phyloP scores from a whole-genome alignment of 2,113 vertebrate species.

The Bubalus kerabau region DNA sequence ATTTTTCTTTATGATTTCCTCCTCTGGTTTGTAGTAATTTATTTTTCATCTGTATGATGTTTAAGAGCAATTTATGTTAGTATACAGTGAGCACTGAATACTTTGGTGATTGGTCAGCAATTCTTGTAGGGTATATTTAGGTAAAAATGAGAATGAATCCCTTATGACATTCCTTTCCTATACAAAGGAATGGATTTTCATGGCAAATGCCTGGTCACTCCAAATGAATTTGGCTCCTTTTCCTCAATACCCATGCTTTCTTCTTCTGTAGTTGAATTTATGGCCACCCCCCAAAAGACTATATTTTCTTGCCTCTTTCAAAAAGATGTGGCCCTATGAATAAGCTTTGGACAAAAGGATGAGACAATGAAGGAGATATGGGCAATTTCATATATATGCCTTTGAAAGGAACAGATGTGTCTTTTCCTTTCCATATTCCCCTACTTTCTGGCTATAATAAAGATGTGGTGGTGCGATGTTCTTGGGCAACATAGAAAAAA shows the following conservation, averaged over 20 bases:
- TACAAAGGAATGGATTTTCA: background rate
- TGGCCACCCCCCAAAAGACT: background rate
- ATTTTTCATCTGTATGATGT: background rate
- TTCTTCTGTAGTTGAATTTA: background rate
- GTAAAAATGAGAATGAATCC: background rate
- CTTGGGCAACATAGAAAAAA: background rate
- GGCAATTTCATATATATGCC: background rate
- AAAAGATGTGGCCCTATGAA: background rate
- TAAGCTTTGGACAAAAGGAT: background rate
- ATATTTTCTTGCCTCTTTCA: background rate
- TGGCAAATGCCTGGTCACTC: background rate
- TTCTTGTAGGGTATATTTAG: background rate
- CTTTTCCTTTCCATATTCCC: background rate
- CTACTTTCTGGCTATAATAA: background rate
- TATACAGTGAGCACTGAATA: background rate
- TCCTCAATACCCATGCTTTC: background rate
- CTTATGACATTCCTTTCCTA: background rate
- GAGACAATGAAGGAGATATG: background rate
- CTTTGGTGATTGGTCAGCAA: background rate
- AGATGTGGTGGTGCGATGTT: background rate
- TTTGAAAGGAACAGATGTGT: background rate
- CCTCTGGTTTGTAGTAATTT: background rate
- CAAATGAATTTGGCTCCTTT: background rate
- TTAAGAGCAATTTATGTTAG: background rate
- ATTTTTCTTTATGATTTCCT: background rate